Base-by-base conservation (phyloP, 2,797 vertebrate genomes). In the Acanthornis magna region DNA sequence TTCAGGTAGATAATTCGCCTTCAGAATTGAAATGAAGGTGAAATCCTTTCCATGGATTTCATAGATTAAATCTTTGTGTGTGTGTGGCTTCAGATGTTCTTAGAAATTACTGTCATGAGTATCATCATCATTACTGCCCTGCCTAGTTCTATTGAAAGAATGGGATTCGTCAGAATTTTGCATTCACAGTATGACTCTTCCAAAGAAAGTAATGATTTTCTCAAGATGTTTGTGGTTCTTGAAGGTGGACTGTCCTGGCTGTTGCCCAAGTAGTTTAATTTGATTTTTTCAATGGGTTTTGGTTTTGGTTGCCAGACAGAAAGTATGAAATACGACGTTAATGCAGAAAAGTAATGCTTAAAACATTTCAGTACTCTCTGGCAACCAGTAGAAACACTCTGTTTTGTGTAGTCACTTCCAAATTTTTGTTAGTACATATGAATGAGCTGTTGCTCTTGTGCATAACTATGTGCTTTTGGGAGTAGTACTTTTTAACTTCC, bases 241-340 rank as follows among this genome's bases (percentile, higher is more conserved):
- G 60, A 51, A 54, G 19, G 22, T 77, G 26, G 11, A 34, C 20
- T 85, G 12, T 94, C 43, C 9, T 70, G 47, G 47, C 38, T 17
- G 11, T 60, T 65, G 20, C 45, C 53, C 17, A 84, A 25, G 11
- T 87, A 13, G 54, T 40, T 80, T 95, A 5, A 38, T 88, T 84
- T 36, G 20, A 13, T 54, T 78, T 82, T 91, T 89, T 48, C 83
- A 65, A 27, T 60, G 20, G 11, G 19, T 85, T 66, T 73, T 74
- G 70, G 40, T 51, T 93, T 92, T 89, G 23, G 15, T 51, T 89
- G 23, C 40, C 61, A 80, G 58, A 38, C n/a, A 95, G 79, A 92
- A 93, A 80, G 30, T 84, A 54, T 93, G 54, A 43, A 81, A 76
- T 48, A 23, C 21, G 47, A 70, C 26, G 36, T 96, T 96, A 92